Conservation (phyloP, 2,113 vertebrate genomes). For the Sciurus niger region DNA sequence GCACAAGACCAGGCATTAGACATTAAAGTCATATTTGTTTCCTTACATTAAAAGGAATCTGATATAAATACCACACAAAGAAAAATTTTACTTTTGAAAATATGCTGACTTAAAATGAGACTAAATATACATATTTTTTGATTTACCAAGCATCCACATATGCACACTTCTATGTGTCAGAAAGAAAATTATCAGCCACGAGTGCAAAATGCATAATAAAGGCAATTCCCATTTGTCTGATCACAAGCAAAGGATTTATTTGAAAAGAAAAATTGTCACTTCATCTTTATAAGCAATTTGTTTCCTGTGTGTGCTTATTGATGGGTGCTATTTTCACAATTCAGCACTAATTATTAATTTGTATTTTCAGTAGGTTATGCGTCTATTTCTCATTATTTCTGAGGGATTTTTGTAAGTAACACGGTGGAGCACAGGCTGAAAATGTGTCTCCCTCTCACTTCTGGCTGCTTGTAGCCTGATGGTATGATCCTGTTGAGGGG, state of each 20-base stretch:
- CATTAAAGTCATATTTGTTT: neutral
- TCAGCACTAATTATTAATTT: conserved; percentile 82
- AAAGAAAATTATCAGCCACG: conserved; percentile 56
- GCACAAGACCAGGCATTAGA: neutral
- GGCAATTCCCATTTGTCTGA: conserved; percentile 55
- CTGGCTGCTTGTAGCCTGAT: neutral
- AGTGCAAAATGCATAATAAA: conserved; percentile 43
- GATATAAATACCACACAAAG: conserved; percentile 28
- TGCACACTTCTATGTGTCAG: neutral
- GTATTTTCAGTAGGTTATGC: conserved; percentile 65
- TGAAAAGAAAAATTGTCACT: conserved; percentile 61
- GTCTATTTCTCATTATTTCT: conserved; percentile 66
- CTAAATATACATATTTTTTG: neutral
- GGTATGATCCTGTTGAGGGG: conserved; percentile 3
- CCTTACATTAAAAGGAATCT: neutral
- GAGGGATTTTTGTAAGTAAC: conserved; percentile 63
- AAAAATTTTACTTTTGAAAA: neutral
- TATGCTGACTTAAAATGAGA: conserved; percentile 43
- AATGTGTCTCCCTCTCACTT: conserved; percentile 44
- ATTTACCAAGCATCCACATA: conserved; percentile 34
- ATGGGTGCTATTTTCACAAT: conserved; percentile 67
- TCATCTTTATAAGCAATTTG: conserved; percentile 62
- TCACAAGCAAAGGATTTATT: conserved; percentile 68
- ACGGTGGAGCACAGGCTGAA: conserved; percentile 15
- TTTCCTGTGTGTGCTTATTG: conserved; percentile 47